phyloP scores from a whole-genome alignment of 2,888 invertebrate genomes.

The Hylaea fasciaria region DNA sequence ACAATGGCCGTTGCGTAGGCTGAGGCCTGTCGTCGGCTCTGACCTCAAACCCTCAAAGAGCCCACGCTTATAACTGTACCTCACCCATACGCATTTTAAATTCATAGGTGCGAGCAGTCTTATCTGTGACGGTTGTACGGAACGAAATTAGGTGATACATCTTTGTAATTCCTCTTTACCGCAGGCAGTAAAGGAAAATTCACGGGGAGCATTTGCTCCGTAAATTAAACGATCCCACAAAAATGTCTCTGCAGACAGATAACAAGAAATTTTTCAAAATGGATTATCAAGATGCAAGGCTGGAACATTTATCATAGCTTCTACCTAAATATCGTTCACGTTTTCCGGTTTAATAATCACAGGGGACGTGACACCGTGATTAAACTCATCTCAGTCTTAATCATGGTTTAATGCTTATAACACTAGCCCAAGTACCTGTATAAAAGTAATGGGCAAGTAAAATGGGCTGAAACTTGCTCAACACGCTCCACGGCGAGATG shows the following conservation, averaged over 20 bases:
- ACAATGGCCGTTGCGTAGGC: slow-evolving; percentile 49
- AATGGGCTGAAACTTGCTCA: slow-evolving; percentile 53
- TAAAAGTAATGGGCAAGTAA: slow-evolving; percentile 47
- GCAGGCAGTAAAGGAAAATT: slow-evolving; percentile 33
- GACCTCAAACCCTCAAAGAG: slow-evolving; percentile 53
- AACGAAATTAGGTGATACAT: slow-evolving; percentile 39
- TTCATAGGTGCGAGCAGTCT: slow-evolving; percentile 41
- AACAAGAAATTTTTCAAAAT: slow-evolving; percentile 5
- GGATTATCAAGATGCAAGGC: slow-evolving; percentile 7
- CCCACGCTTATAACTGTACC: slow-evolving; percentile 77
- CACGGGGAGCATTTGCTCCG: slow-evolving; percentile 34
- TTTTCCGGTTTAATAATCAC: slow-evolving; percentile 20
- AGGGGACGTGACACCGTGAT: slow-evolving; percentile 33
- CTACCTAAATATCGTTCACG: slow-evolving; percentile 1
- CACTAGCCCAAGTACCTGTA: slow-evolving; percentile 39
- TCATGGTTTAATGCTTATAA: slow-evolving; percentile 40
- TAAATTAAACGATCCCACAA: slow-evolving; percentile 32
- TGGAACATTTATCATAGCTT: slow-evolving; percentile 4
- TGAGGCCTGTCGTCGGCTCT: slow-evolving; percentile 57
- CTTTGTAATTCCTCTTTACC: slow-evolving; percentile 35
- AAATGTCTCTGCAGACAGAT: slow-evolving; percentile 15
- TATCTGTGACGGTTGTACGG: slow-evolving; percentile 8
- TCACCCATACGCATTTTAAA: slow-evolving; percentile 39
- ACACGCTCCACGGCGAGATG: slow-evolving; percentile 52
- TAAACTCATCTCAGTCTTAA: slow-evolving; percentile 41